A percentile compares a stretch with the other conserved stretches of the same genome.
These are phyloP conservation scores for Ditula angustiorana DNA, from an alignment of 2,888 invertebrate genomes.

Conservation along the genomic window DNA sequence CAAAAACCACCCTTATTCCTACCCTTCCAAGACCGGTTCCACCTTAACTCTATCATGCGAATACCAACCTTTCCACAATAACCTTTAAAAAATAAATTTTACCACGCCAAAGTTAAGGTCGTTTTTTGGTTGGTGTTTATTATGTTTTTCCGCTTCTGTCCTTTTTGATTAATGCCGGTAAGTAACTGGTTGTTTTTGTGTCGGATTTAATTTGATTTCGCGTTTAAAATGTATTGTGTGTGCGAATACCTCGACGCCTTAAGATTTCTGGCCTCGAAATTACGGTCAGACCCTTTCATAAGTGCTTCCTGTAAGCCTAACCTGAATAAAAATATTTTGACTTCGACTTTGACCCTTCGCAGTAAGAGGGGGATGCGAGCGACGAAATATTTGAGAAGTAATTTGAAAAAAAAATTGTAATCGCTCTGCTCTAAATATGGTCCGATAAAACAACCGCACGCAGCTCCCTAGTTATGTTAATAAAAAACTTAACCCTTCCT, in stretches of 20 bases:
- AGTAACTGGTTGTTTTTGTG: slow-evolving; percentile 36
- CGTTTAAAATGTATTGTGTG: slow-evolving; percentile 11
- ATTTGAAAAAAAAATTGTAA: no score
- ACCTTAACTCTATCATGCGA: not conserved
- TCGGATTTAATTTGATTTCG: slow-evolving; percentile 32
- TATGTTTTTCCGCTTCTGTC: slow-evolving; percentile 32
- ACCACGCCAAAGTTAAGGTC: slow-evolving; percentile 10
- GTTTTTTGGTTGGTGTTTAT: not conserved
- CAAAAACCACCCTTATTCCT: slow-evolving; percentile 55
- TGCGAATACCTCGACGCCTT: not conserved
- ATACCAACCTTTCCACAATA: slow-evolving; percentile 22
- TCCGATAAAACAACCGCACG: no score
- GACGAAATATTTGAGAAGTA: no score
- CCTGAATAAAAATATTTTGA: no score
- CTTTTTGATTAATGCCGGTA: slow-evolving; percentile 39
- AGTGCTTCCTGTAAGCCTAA: no score
- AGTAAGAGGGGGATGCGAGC: no score
- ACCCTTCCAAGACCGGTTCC: slow-evolving; percentile 6
- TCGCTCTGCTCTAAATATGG: no score
- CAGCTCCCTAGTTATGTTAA: no score
- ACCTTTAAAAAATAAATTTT: slow-evolving; percentile 23
- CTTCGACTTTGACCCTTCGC: no score
- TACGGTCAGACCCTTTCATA: no score
- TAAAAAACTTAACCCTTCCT: no score
- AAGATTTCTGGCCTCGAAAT: not conserved